phyloP scores from a whole-genome alignment of 53 echinoderm and acorn worm genomes.

The Echinometra lucunter region DNA sequence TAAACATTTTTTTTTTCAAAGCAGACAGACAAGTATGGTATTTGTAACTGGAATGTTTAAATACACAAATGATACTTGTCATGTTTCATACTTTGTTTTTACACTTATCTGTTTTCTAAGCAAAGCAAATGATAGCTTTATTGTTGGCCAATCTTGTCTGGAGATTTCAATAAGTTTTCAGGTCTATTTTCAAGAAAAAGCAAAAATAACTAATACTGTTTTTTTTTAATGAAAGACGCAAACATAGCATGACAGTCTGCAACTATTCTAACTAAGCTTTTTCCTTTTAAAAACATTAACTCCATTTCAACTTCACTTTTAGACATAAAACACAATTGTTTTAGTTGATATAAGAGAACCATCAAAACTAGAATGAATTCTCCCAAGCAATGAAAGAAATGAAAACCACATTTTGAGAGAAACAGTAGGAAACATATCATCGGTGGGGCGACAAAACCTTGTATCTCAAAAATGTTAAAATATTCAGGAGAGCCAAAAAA shows the following conservation, averaged over 20 bases:
- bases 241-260: not conserved
- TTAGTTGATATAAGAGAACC: not conserved
- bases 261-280: not conserved
- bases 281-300: not conserved
- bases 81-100: too few relatives aligned
- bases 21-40: not conserved
- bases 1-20: too few relatives aligned
- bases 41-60: not conserved
- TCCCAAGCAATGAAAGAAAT: not conserved
- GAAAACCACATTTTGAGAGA: too few relatives aligned
- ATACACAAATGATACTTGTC: too few relatives aligned
- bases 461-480: too few relatives aligned
- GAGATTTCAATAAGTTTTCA: too few relatives aligned
- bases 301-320: not conserved
- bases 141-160: too few relatives aligned
- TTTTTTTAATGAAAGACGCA: not conserved
- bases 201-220: not conserved
- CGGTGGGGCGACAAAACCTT: too few relatives aligned
- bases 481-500: too few relatives aligned
- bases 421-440: too few relatives aligned
- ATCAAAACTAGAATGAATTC: not conserved
- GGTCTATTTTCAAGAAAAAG: not conserved
- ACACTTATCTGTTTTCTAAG: too few relatives aligned
- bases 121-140: too few relatives aligned
- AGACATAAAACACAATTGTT: not conserved